Evolutionary conservation across 2,888 invertebrate genomes (phyloP).

Genomic region (Lycaena phlaeas): DNA sequence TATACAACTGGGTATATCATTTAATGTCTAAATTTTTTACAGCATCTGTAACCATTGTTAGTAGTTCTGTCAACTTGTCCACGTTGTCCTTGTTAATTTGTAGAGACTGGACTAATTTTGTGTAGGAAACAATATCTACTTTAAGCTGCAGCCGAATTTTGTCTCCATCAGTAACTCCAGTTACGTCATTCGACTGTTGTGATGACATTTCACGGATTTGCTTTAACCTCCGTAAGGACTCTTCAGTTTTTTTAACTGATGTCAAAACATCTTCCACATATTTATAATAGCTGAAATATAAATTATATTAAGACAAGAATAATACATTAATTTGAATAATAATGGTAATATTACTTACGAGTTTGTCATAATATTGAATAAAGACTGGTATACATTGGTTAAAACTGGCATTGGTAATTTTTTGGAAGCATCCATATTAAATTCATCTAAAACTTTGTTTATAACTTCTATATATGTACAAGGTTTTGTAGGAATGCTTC

Average conservation of each 20-base stretch:
- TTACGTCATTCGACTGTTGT: constrained; percentile 59
- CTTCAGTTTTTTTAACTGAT: constrained; percentile 96
- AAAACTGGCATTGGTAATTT: constrained; percentile 46
- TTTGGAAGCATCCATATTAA: constrained; percentile 61
- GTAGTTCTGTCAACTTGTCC: constrained; percentile 73
- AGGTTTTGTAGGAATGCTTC: constrained; percentile 86
- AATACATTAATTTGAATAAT: neutral
- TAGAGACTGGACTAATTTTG: constrained; percentile 73
- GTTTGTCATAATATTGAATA: constrained; percentile 66
- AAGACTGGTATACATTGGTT: constrained; percentile 40
- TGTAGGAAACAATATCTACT: constrained; percentile 87
- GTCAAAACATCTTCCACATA: constrained; percentile 90
- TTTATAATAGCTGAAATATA: constrained; percentile 73
- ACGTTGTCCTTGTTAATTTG: constrained; percentile 70
- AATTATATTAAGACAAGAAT: neutral
- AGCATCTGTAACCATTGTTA: constrained; percentile 76
- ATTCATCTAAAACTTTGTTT: constrained; percentile 73
- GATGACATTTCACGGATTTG: constrained; percentile 79
- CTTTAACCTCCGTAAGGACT: constrained; percentile 91
- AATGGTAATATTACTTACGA: constrained; percentile 60
- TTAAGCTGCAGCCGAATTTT: constrained; percentile 93
- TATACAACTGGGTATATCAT: constrained; percentile 59
- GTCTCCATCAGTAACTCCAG: constrained; percentile 88
- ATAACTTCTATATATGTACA: constrained; percentile 85
- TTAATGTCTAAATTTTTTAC: constrained; percentile 70